These are phyloP conservation scores for Rosalia funebris DNA, from an alignment of 2,888 invertebrate species.

Conservation along the genomic window DNA sequence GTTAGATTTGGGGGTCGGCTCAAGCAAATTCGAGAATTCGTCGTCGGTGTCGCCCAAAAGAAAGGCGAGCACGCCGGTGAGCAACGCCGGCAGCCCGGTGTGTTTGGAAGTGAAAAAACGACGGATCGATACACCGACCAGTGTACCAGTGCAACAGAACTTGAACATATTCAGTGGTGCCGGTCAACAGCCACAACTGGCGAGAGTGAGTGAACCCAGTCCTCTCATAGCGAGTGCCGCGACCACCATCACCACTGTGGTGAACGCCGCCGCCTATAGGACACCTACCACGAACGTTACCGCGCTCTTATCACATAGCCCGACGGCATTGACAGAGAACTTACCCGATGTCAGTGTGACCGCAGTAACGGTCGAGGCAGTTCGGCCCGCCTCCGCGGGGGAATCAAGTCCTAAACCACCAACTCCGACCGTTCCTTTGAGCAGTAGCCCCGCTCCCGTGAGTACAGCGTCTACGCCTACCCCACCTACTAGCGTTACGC, in stretches of 20 bases:
- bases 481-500: conserved; percentile 44
- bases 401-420: conserved; percentile 47
- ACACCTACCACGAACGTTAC: conserved; percentile 48
- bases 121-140: conserved; percentile 66
- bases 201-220: conserved; percentile 72
- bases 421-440: conserved; percentile 41
- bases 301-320: conserved; percentile 49
- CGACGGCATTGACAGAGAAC: conserved; percentile 54
- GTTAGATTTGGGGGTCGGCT: conserved; percentile 77
- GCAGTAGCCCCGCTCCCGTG: conserved; percentile 41
- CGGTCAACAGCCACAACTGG: conserved; percentile 64
- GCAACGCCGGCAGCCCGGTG: conserved; percentile 62
- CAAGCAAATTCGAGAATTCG: conserved; percentile 61
- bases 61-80: conserved; percentile 68
- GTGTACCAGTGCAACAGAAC: conserved; percentile 35
- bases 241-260: conserved; percentile 76
- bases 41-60: conserved; percentile 70
- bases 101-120: conserved; percentile 73
- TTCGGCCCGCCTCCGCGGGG: conserved; percentile 43
- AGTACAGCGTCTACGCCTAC: conserved; percentile 44
- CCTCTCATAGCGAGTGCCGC: conserved; percentile 76
- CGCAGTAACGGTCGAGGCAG: conserved; percentile 60
- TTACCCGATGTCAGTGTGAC: conserved; percentile 62
- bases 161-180: conserved; percentile 43
- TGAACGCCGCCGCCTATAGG: conserved; percentile 70